Evolutionary conservation across 2,888 invertebrate genomes (phyloP), one percentile per base, ranked within the genome.

Genomic region (Cantharis nigra): DNA sequence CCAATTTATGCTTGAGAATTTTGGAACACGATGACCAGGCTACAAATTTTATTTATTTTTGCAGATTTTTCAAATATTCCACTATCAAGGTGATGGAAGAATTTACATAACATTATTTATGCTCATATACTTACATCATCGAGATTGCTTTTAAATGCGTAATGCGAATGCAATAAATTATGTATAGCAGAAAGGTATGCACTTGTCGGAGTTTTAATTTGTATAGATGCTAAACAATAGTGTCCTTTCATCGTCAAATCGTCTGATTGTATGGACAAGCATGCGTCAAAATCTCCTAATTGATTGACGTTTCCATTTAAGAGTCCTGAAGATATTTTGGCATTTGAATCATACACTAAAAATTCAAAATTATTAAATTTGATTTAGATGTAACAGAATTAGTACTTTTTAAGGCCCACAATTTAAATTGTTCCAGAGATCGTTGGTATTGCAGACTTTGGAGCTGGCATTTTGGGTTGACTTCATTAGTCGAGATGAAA

Each of bases 21-120:
- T 89, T 0, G 94, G 94, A 9, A 94, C 92, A 78, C 93, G 89
- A 85, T 94, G 94, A 7, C 93, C 93, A 67, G 93, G 93, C 94
- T 94, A 83, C 71, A 88, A 88, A 77, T 20, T 76, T 72, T 70
- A 67, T 69, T 9, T 74, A 13, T 20, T 62, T 23, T 74, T 14
- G 33, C 49, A n/a, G 49, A 16, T 69, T 67, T 20, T 70, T 11
- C 64, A 26, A 76, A 13, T 72, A 16, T n/a, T 49, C 9, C 49
- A 75, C 20, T 23, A 49, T 64, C 65, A 64, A 71, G 20, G 28
- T 49, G n/a, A 49, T 7, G n/a, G 49, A 2, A 33, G 30, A 20
- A 26, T 26, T 26, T 26, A 9, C 26, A 26, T 9, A 20, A 20
- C 20, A 20, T 20, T 20, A 26, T 26, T 26, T 26, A 26, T 26